Percentiles rank a stretch among this genome's conserved stretches.
phyloP scores from a whole-genome alignment of 2,797 vertebrate species.

The Siniperca obscura region DNA sequence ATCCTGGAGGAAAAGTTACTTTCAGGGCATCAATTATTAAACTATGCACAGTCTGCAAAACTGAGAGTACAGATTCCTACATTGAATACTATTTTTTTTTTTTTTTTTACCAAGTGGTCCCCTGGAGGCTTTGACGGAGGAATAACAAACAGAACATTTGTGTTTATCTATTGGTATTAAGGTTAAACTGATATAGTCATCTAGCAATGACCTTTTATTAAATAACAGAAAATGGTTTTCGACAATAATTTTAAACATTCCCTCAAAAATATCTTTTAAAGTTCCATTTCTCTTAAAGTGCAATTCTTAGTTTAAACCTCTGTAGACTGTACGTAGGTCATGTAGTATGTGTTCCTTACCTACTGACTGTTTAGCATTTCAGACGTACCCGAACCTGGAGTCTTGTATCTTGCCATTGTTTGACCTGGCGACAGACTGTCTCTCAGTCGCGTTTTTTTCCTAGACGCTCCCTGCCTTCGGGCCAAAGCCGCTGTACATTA shows the following conservation, averaged over 20 bases:
- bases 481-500: slow-evolving; percentile 33
- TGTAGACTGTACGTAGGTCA: too few species aligned
- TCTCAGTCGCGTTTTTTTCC: background rate
- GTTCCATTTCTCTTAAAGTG: background rate
- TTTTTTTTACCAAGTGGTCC: background rate
- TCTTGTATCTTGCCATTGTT: slow-evolving; percentile 4
- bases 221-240: background rate
- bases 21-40: slow-evolving; percentile 64
- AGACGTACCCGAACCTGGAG: background rate
- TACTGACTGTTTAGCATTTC: background rate
- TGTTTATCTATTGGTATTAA: background rate
- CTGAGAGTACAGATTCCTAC: slow-evolving; percentile 1
- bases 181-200: background rate
- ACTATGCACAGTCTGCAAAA: slow-evolving; percentile 48
- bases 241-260: background rate
- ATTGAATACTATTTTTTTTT: background rate
- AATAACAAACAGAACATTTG: background rate
- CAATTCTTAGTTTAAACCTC: background rate
- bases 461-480: background rate
- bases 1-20: slow-evolving; percentile 60
- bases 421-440: slow-evolving; percentile 4
- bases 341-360: background rate
- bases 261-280: background rate
- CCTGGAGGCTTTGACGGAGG: background rate
- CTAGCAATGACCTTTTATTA: background rate